phyloP scores from a whole-genome alignment of 2,113 vertebrate species.

The Pica pica region DNA sequence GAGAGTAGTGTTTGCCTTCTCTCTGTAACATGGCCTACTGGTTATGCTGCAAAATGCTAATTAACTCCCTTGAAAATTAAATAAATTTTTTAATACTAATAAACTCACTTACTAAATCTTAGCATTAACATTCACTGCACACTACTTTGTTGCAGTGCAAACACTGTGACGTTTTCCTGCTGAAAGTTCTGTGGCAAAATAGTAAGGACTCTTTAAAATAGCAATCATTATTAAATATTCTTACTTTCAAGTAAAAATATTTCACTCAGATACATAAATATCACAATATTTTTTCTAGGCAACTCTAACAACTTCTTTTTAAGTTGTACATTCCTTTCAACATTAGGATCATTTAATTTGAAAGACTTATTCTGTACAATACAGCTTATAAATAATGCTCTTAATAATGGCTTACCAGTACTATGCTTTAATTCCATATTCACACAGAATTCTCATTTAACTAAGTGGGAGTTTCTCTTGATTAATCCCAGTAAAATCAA shows the following conservation, averaged over 20 bases:
- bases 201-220: background rate
- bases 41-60: background rate
- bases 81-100: background rate
- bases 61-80: background rate
- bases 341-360: background rate
- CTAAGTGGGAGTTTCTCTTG: slow-evolving; percentile 5
- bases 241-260: background rate
- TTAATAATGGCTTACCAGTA: slow-evolving; percentile 26
- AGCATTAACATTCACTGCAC: background rate
- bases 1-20: background rate
- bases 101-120: background rate
- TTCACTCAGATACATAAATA: background rate
- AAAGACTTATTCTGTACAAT: background rate
- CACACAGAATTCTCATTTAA: slow-evolving; percentile 17
- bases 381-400: slow-evolving; percentile 26
- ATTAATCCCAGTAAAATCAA: slow-evolving; percentile 1
- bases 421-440: slow-evolving; percentile 40
- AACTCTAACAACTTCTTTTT: background rate
- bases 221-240: background rate
- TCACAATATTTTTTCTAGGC: background rate
- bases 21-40: background rate
- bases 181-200: background rate
- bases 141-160: background rate
- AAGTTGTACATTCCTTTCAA: slow-evolving; percentile 11
- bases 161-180: background rate